Base-by-base conservation (phyloP, 2,113 vertebrate genomes). In the Collichthys lucidus region DNA sequence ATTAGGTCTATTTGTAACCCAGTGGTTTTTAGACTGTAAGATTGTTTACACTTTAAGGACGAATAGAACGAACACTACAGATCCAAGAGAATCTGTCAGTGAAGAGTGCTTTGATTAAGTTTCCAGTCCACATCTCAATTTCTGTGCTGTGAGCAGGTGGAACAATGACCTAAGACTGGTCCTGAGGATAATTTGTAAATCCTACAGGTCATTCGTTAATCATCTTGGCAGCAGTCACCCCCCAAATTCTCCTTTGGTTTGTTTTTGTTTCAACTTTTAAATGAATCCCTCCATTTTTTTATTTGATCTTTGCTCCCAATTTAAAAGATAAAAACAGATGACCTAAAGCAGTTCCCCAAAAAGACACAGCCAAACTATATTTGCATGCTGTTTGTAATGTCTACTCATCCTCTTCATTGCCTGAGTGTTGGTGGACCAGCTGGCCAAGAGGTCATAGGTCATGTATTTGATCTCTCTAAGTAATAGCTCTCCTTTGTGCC, bases 401-500 rank as follows among this genome's bases (percentile, higher is more conserved):
- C 29, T 46, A 5, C 62, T 63, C 46, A 11, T 26, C 52, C 19
- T 31, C 55, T 9, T 31, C 55, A 16, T n/a, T 53, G 46, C 56
- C 11, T 31, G 35, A 20, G 59, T 74, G 66, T 31, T 31, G 46
- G 69, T 82, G 75, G 59, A n/a, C 60, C 80, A 88, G 70, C 61
- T 75, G 87, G 68, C 65, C 24, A 22, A 52, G 35, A 62, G 92
- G 80, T 90, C 80, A 91, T 11, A 83, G 88, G n/a, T 89, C 81
- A 86, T 29, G 35, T 40, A 60, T 86, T 82, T 84, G 82, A 88
- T 88, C 74, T 79, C 79, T 44, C 61, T 64, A 72, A 89, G 66
- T 85, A 79, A 81, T 61, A 62, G 42, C 31, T 46, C 44, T 47
- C 56, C 42, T 24, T 47, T 74, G 65, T 66, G 71, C 70, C 26